These are phyloP conservation scores for Psettodes erumei DNA, from an alignment of 2,113 vertebrate species.

Conservation along the genomic window DNA sequence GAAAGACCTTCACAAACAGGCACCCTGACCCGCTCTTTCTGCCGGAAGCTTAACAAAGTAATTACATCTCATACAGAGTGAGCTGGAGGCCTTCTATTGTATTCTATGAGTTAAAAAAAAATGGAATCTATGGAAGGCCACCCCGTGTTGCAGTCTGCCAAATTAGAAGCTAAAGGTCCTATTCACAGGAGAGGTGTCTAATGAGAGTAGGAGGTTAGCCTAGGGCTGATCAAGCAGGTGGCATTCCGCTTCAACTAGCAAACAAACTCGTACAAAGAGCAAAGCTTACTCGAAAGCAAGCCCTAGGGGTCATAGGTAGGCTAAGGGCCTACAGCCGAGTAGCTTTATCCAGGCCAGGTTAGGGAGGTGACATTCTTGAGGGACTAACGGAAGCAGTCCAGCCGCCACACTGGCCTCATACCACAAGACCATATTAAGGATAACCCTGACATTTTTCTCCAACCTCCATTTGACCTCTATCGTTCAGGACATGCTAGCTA, in stretches of 20 bases:
- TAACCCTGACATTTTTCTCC: neutral
- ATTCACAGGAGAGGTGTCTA: conserved; percentile 11
- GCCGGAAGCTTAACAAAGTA: neutral
- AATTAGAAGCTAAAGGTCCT: conserved; percentile 21
- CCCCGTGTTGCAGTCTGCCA: neutral
- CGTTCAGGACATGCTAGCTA: neutral
- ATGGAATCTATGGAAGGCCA: neutral
- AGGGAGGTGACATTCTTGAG: conserved; percentile 57
- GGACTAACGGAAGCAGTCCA: conserved; percentile 30
- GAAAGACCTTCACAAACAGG: neutral
- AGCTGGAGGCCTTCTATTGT: neutral
- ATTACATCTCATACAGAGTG: neutral
- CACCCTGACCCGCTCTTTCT: neutral
- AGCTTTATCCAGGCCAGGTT: conserved; percentile 53
- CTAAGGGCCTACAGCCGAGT: conserved; percentile 43
- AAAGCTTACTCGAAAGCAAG: conserved; percentile 37
- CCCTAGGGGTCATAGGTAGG: conserved; percentile 52
- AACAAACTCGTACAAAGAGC: conserved; percentile 22
- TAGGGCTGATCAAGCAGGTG: conserved; percentile 44
- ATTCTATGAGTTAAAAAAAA: neutral
- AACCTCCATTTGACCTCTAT: neutral
- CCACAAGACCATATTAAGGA: conserved; percentile 19
- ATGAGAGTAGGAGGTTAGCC: conserved; percentile 29
- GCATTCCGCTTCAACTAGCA: conserved; percentile 45
- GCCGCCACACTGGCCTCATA: neutral